A percentile compares a stretch with the other conserved stretches of the same genome.
Evolutionary conservation across 2,113 vertebrate species (phyloP).

Genomic region (Ellobius talpinus): DNA sequence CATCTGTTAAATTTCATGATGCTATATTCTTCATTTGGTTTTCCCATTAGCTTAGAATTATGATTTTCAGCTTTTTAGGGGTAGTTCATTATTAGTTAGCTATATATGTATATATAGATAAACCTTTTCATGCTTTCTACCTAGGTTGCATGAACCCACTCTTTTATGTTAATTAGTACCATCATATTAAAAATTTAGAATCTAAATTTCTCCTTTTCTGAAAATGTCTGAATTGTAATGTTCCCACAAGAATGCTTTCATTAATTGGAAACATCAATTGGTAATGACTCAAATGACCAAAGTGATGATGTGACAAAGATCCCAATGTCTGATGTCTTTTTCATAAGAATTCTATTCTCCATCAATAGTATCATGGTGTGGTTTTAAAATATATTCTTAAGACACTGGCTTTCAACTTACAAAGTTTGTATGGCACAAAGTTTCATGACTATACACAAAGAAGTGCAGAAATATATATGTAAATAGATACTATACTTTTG

Average conservation of each 20-base stretch:
- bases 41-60: slow-evolving; percentile 63
- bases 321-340: not conserved
- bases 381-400: slow-evolving; percentile 5
- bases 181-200: slow-evolving; percentile 63
- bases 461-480: not conserved
- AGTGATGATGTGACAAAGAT: not conserved
- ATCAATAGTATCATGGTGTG: not conserved
- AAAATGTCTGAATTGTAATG: not conserved
- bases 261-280: not conserved
- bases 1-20: slow-evolving; percentile 47
- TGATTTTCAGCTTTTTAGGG: slow-evolving; percentile 43
- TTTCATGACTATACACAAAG: not conserved
- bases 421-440: not conserved
- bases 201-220: not conserved
- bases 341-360: not conserved
- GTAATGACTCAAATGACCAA: slow-evolving; percentile 31
- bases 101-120: not conserved
- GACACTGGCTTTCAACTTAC: not conserved
- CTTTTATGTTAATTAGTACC: slow-evolving; percentile 53
- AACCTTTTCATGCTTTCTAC: slow-evolving; percentile 15
- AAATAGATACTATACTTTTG: no score
- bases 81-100: slow-evolving; percentile 56
- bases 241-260: not conserved
- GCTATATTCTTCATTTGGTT: slow-evolving; percentile 54
- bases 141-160: not conserved